A percentile compares a stretch with the other conserved stretches of the same genome.
phyloP scores from a whole-genome alignment of 2,888 invertebrate genomes.

The Strigamia transsilvanica region DNA sequence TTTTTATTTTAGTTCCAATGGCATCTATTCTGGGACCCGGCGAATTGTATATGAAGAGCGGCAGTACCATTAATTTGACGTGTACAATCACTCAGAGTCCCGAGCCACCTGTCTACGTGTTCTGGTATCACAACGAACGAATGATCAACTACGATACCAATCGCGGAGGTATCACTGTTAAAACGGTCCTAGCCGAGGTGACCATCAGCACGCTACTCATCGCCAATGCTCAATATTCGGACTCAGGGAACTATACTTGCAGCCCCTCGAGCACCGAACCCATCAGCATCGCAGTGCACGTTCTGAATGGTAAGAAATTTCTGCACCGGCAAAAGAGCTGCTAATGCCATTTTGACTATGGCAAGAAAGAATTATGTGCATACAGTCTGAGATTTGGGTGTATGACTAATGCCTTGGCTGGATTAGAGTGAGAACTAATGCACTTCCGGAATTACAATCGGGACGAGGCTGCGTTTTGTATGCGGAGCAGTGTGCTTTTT shows the following conservation, averaged over 20 bases:
- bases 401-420: too few species aligned
- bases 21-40: slow-evolving; percentile 81
- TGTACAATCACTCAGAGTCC: slow-evolving; percentile 74
- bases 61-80: slow-evolving; percentile 73
- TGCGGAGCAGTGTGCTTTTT: too few species aligned
- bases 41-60: slow-evolving; percentile 82
- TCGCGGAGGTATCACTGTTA: slow-evolving; percentile 82
- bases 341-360: too few species aligned
- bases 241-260: slow-evolving; percentile 91
- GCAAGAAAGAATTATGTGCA: too few species aligned
- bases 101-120: slow-evolving; percentile 91
- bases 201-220: slow-evolving; percentile 87
- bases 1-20: slow-evolving; percentile 58
- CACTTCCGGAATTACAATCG: too few species aligned
- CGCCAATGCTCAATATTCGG: slow-evolving; percentile 80
- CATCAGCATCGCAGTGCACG: slow-evolving; percentile 86
- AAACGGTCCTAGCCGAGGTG: slow-evolving; percentile 81
- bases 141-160: slow-evolving; percentile 92
- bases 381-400: too few species aligned
- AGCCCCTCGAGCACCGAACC: slow-evolving; percentile 86
- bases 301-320: slow-evolving; percentile 84
- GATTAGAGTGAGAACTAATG: too few species aligned
- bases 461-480: too few species aligned
- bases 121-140: slow-evolving; percentile 94
- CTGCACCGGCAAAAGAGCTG: too few species aligned